Evolutionary conservation across 64 coral and sea anemone genomes (phyloP).

Genomic region (Actinia equina): DNA sequence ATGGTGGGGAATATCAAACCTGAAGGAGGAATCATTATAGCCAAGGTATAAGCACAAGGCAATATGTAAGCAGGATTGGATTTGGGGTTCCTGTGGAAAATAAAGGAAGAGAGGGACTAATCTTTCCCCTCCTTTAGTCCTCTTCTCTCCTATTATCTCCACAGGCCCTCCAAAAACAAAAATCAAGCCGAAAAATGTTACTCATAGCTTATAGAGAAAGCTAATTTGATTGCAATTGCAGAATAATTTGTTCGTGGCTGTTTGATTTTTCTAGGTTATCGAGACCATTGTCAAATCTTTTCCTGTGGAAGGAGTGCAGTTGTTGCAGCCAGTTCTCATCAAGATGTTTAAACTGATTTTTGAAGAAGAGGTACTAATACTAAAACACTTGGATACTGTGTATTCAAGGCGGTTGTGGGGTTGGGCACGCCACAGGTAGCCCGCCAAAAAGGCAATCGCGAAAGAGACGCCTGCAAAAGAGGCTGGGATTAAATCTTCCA

Average conservation of each 20-base stretch:
- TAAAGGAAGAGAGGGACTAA: too few relatives aligned
- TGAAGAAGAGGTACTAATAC: constrained; percentile 42
- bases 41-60: constrained; percentile 28
- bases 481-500: too few relatives aligned
- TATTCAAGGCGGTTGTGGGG: too few relatives aligned
- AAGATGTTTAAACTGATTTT: constrained; percentile 60
- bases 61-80: background rate
- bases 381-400: too few relatives aligned
- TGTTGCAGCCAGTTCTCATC: constrained; percentile 54
- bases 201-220: too few relatives aligned
- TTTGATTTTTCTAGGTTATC: constrained; percentile 42
- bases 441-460: too few relatives aligned
- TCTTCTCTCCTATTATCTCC: background rate
- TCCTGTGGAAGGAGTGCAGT: constrained; percentile 43
- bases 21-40: constrained; percentile 73
- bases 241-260: background rate
- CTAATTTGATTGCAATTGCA: too few relatives aligned
- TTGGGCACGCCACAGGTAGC: too few relatives aligned
- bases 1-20: constrained; percentile 87
- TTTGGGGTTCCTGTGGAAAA: background rate
- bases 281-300: constrained; percentile 60
- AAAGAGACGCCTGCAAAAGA: too few relatives aligned
- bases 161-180: too few relatives aligned
- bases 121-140: too few relatives aligned
- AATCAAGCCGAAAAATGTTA: too few relatives aligned